Conservation (phyloP, 2,888 invertebrate genomes). For the Artemia sp. region DNA sequence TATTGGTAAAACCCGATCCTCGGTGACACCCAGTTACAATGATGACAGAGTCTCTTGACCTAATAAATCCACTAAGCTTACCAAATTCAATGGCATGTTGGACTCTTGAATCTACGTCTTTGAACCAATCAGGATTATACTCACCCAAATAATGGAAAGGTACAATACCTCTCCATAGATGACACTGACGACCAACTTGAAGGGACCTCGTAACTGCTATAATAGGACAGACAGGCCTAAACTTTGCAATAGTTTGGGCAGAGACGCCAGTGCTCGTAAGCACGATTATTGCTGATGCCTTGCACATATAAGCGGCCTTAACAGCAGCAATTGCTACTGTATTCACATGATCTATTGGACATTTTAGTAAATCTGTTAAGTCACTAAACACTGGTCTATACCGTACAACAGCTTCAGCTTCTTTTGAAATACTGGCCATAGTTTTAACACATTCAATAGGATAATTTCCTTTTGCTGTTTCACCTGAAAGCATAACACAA, state of each 20-base stretch:
- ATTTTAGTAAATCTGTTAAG: not conserved
- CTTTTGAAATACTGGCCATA: slow-evolving; percentile 20
- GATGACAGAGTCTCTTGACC: slow-evolving; percentile 66
- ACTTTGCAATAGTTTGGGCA: slow-evolving; percentile 78
- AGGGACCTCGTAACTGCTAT: slow-evolving; percentile 70
- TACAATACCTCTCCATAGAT: slow-evolving; percentile 79
- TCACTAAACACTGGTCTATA: not conserved
- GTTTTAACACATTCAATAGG: slow-evolving; percentile 22
- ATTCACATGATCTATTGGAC: slow-evolving; percentile 31
- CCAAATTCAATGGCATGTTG: slow-evolving; percentile 68
- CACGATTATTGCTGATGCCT: slow-evolving; percentile 73
- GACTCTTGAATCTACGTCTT: slow-evolving; percentile 74
- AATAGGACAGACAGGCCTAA: slow-evolving; percentile 81
- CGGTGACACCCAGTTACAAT: slow-evolving; percentile 92
- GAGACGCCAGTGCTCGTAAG: slow-evolving; percentile 68
- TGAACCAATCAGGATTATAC: slow-evolving; percentile 60
- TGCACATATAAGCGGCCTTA: slow-evolving; percentile 73
- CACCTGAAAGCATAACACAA: slow-evolving; percentile 23
- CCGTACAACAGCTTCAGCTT: slow-evolving; percentile 16
- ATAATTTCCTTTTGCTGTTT: slow-evolving; percentile 22
- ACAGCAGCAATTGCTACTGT: slow-evolving; percentile 85
- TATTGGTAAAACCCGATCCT: slow-evolving; percentile 90
- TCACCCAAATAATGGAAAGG: slow-evolving; percentile 44
- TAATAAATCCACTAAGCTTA: slow-evolving; percentile 64
- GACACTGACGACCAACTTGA: slow-evolving; percentile 74